A percentile compares a stretch with the other conserved stretches of the same genome.
These are phyloP conservation scores for Caenorhabditis doughertyi DNA, from an alignment of 2,888 invertebrate species.

Conservation along the genomic window DNA sequence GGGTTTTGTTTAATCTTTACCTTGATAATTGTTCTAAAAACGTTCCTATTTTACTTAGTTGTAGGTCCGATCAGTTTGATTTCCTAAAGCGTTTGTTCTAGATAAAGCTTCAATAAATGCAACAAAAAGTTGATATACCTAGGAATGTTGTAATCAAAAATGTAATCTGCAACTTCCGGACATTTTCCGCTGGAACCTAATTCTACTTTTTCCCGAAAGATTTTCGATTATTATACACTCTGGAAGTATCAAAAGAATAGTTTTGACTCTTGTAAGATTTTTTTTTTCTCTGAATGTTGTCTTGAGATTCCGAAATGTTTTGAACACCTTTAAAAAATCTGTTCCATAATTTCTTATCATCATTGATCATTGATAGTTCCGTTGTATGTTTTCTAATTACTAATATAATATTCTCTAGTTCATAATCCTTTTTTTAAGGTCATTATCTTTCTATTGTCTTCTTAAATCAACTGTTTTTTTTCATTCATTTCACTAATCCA, in stretches of 20 bases:
- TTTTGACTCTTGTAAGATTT: too few relatives aligned
- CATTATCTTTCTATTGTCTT: not conserved
- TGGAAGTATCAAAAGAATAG: not conserved
- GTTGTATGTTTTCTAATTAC: constrained; percentile 7
- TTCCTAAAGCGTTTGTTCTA: too few relatives aligned
- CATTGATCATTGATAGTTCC: not conserved
- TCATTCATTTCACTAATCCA: not conserved
- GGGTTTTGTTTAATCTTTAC: too few relatives aligned
- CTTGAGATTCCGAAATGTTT: not conserved
- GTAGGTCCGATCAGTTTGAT: too few relatives aligned
- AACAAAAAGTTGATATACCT: not conserved
- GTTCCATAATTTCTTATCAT: not conserved
- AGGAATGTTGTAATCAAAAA: not conserved
- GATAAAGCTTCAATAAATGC: too few relatives aligned
- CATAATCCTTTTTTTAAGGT: not conserved
- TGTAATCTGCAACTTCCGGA: not conserved
- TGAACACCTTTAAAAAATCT: too few relatives aligned
- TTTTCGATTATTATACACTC: not conserved
- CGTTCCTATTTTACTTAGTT: too few relatives aligned
- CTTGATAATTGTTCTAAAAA: too few relatives aligned
- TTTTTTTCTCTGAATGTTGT: not conserved
- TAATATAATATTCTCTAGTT: not conserved
- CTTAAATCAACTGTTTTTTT: not conserved
- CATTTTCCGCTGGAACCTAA: not conserved
- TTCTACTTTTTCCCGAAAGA: not conserved